Conservation (phyloP, 2,888 invertebrate genomes). For the Dryobotodes eremita region DNA sequence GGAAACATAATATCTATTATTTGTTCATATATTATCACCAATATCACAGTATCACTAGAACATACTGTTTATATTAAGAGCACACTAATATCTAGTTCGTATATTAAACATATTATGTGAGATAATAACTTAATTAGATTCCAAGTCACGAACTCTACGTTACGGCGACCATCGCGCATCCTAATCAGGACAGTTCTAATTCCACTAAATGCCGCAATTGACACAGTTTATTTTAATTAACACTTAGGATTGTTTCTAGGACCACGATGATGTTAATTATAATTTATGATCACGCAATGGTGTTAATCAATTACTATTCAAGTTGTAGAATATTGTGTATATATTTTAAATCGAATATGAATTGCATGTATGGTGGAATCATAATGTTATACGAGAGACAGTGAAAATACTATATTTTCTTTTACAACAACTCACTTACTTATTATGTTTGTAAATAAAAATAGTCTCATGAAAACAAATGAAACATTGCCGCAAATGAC, state of each 20-base stretch:
- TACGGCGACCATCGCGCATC: slow-evolving; percentile 67
- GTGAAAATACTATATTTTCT: background rate
- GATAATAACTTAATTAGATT: slow-evolving; percentile 70
- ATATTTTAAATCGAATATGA: background rate
- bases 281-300: slow-evolving; percentile 18
- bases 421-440: background rate
- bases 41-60: background rate
- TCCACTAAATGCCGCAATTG: slow-evolving; percentile 63
- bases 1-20: background rate
- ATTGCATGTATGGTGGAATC: background rate
- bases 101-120: slow-evolving; percentile 42
- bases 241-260: slow-evolving; percentile 42
- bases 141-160: slow-evolving; percentile 79
- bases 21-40: slow-evolving; percentile 18
- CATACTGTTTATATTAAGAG: slow-evolving; percentile 11
- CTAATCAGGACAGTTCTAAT: slow-evolving; percentile 67
- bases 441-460: background rate
- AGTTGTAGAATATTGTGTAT: background rate
- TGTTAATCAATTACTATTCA: background rate
- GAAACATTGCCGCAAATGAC: background rate
- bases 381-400: background rate
- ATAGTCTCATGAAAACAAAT: background rate
- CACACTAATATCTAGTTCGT: slow-evolving; percentile 21
- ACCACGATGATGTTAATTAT: slow-evolving; percentile 23
- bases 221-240: slow-evolving; percentile 61